Evolutionary conservation across 2,113 vertebrate genomes (phyloP), one percentile per base, ranked within the genome.

Genomic region (Planiliza haematocheilus): DNA sequence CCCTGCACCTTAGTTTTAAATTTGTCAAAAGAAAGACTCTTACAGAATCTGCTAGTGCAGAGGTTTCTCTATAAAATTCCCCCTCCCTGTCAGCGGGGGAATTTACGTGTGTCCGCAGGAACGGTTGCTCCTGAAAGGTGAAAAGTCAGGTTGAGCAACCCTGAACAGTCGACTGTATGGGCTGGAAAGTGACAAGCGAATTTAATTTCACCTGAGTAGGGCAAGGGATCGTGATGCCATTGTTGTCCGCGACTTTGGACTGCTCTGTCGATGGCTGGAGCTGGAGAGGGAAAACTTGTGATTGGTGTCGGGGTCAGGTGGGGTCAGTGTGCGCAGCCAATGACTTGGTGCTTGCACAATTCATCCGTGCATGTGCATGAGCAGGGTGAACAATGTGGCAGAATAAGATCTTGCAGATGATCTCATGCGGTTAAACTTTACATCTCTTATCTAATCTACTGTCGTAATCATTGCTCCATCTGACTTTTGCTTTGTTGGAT

Each of bases 51-150:
- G 24, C 21, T 13, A 18, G 13, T 16, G 57, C 46, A 13, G 65
- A 36, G 24, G 58, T 37, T 7, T 43, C 36, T 8, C 37, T 56
- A 12, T 52, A n/a, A 53, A 21, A 9, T 6, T 16, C 14, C 0
- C 13, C 17, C 6, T 50, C 41, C 34, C 0, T 67, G 3, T 77
- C 14, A 11, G 30, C 1, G 1, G 76, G 86, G 14, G 86, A 83
- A 62, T 93, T 93, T 3, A 12, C 70, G n/a, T 85, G 77, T 14
- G 94, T 94, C 42, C 84, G 70, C 21, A 94, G 84, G 70, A 87
- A 94, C 7, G 90, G 92, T 51, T 36, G 77, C 8, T 89, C 85
- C 92, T 94, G 56, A 59, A 10, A 57, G 21, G 2, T 9, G 21
- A 60, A 57, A 64, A 38, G 11, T 72, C 4, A 62, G 2, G 45